Evolutionary conservation across 1,140 invertebrate species (phyloP), one percentile per base, ranked within the genome.

Genomic region (Apis cerana): DNA sequence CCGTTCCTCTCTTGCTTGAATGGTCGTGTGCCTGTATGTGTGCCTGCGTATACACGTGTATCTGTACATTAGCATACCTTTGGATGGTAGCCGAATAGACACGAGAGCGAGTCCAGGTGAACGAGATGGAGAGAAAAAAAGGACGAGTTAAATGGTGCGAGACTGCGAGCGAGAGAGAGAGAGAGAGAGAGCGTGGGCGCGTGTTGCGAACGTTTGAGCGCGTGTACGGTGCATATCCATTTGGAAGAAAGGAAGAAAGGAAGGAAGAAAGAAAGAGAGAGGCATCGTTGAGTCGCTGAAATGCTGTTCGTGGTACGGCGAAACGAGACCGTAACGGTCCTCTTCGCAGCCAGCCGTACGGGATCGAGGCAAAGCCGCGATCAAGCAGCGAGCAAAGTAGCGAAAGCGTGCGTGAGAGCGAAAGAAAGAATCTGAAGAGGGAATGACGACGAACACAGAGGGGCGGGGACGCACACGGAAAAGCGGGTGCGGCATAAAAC

Each of bases 391-490:
- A 65, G 68, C 62, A 64, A 13, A 58, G 65, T 62, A 50, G 64
- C 68, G 76, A 87, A 67, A 83, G 85, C 65, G 83, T 89, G 88
- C 75, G 77, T 88, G 88, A 91, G 84, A 90, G 82, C 83, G 85
- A 78, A 81, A 84, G 75, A 82, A 67, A 84, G 75, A 82, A 67
- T 84, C 76, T 82, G 82, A 90, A 80, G 75, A 75, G 77, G 80
- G 77, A 80, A 79, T 56, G 83, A 85, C 68, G 83, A 90, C 59
- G 64, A 80, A 71, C 62, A 68, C 56, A 58, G 5, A 58, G 54
- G 80, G 70, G 68, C 33, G 82, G 83, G 80, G 77, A 89, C 76
- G 77, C 61, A 89, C 76, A 80, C 61, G 84, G 81, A 87, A 79
- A 87, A 61, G 75, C 86, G 85, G 75, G 80, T 72, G 75, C 68